Conservation (phyloP, 2,113 vertebrate species). For the Otis tarda region DNA sequence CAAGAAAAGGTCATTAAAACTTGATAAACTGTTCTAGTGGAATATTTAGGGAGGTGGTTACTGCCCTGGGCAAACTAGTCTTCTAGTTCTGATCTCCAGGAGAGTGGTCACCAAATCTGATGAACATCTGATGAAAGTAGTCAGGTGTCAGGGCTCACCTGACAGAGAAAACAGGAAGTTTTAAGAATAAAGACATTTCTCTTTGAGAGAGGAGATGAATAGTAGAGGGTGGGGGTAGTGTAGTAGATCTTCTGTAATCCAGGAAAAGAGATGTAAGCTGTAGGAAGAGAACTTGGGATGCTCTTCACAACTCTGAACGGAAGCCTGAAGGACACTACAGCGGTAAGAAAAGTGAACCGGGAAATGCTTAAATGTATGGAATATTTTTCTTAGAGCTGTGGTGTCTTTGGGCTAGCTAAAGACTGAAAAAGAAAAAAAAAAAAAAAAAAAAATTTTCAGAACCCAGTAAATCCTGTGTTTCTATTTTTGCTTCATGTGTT, state of each 20-base stretch:
- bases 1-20: background rate
- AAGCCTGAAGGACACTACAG: background rate
- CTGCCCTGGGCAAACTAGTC: background rate
- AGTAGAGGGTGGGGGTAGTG: rapidly evolving
- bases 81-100: background rate
- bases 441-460: background rate
- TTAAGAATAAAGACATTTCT: background rate
- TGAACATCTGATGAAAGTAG: background rate
- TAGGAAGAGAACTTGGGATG: background rate
- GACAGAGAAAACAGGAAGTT: background rate
- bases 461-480: background rate
- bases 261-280: background rate
- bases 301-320: background rate
- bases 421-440: background rate
- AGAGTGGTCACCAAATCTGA: background rate
- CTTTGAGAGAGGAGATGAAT: background rate
- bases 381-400: background rate
- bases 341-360: background rate
- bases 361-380: background rate
- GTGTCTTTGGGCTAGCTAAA: background rate
- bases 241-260: background rate
- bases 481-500: background rate
- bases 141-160: background rate
- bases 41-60: background rate
- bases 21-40: background rate